phyloP scores from a whole-genome alignment of 2,888 invertebrate species.

The Neoascia interrupta region DNA sequence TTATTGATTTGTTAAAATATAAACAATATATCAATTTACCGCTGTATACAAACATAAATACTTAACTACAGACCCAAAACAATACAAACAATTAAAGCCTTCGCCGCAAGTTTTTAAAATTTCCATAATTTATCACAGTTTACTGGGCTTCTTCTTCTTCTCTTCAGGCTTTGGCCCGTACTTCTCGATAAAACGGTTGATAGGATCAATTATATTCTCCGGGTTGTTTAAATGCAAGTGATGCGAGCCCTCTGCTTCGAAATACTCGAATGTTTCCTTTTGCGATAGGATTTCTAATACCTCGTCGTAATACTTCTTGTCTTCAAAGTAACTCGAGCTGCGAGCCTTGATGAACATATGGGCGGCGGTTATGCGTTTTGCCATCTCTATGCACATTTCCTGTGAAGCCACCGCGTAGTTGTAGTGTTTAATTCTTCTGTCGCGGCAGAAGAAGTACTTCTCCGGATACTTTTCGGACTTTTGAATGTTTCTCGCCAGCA shows the following conservation, averaged over 20 bases:
- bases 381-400: constrained; percentile 82
- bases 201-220: constrained; percentile 81
- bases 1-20: too few relatives aligned
- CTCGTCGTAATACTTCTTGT: constrained; percentile 82
- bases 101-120: too few relatives aligned
- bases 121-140: constrained; percentile 70
- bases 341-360: constrained; percentile 84
- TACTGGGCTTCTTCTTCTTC: constrained; percentile 81
- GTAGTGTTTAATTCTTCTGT: constrained; percentile 83
- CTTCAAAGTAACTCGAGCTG: constrained; percentile 81
- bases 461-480: constrained; percentile 82
- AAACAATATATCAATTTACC: too few relatives aligned
- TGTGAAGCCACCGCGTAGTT: constrained; percentile 77
- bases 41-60: too few relatives aligned
- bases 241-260: constrained; percentile 85
- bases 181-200: constrained; percentile 82
- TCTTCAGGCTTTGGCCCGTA: constrained; percentile 81
- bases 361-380: constrained; percentile 83
- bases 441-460: constrained; percentile 84
- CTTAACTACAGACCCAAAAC: too few relatives aligned
- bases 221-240: constrained; percentile 87
- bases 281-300: constrained; percentile 82
- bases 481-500: constrained; percentile 82
- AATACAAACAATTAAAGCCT: too few relatives aligned
- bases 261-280: constrained; percentile 82